Conservation (phyloP, 2,888 invertebrate species). For the Folsomia manolachei region DNA sequence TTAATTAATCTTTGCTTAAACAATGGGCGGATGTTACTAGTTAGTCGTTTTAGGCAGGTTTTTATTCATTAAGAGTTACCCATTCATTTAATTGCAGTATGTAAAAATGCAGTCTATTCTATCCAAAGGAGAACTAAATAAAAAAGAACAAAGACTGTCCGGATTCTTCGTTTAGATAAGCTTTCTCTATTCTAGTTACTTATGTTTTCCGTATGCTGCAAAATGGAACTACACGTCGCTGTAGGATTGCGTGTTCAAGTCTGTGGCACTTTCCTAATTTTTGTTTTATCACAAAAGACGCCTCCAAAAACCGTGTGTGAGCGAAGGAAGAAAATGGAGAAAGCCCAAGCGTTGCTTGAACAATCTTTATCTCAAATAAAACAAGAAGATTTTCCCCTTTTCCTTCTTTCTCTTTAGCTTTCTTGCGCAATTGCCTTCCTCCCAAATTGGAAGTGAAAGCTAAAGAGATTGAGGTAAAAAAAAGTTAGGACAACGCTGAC, state of each 20-base stretch:
- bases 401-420: constrained; percentile 5
- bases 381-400: not conserved
- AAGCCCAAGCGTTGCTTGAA: not conserved
- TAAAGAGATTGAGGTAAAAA: not conserved
- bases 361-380: constrained; percentile 1
- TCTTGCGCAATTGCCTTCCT: not conserved
- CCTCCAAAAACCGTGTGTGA: not conserved
- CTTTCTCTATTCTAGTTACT: not conserved
- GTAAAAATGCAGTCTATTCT: too few species aligned
- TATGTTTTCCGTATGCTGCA: not conserved
- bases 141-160: not conserved
- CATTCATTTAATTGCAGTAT: too few species aligned
- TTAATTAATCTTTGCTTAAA: too few species aligned
- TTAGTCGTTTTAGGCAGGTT: too few species aligned
- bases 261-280: constrained; percentile 2
- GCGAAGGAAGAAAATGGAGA: not conserved
- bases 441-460: constrained; percentile 13
- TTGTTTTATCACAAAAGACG: constrained; percentile 4
- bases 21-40: too few species aligned
- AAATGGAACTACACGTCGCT: not conserved
- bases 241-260: not conserved
- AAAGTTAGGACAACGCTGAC: too few species aligned
- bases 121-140: too few species aligned
- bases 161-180: not conserved
- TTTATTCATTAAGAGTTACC: too few species aligned